Conservation (phyloP, 2,113 vertebrate genomes). For the Cyphomyrus plagiostoma region DNA sequence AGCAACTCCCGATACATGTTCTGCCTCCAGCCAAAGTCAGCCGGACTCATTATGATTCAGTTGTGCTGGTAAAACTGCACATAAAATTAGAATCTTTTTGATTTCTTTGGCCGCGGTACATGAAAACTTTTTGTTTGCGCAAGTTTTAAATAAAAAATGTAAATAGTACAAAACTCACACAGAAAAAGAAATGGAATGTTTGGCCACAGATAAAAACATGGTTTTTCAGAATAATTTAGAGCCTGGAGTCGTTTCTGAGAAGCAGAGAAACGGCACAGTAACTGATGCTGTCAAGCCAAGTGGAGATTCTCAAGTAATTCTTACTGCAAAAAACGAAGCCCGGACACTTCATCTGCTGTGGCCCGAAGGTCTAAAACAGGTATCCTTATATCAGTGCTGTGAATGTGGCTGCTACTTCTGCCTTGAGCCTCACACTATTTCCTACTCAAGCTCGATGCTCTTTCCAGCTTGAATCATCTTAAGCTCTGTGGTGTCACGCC, state of each 20-base stretch:
- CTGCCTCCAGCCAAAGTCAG: conserved; percentile 24
- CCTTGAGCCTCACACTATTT: not conserved
- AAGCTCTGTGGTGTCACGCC: not conserved
- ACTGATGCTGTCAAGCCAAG: not conserved
- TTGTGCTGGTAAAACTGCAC: not conserved
- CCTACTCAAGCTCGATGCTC: not conserved
- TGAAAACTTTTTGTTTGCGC: conserved; percentile 18
- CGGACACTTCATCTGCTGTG: not conserved
- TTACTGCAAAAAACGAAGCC: not conserved
- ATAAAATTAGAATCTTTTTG: conserved; percentile 30
- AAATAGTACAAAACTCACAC: conserved; percentile 32
- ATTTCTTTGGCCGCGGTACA: conserved; percentile 26
- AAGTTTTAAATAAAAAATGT: conserved; percentile 36
- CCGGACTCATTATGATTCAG: conserved; percentile 22
- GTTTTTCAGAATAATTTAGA: conserved; percentile 18
- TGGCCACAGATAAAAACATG: conserved; percentile 34
- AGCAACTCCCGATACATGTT: conserved; percentile 15
- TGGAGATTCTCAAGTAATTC: not conserved
- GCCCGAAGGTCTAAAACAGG: not conserved
- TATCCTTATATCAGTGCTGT: not conserved
- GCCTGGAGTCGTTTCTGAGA: not conserved
- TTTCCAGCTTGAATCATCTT: not conserved
- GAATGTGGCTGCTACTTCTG: not conserved
- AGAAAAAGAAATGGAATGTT: conserved; percentile 6
- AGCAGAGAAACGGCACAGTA: not conserved